phyloP scores from a whole-genome alignment of 2,888 invertebrate species.

The Zootermopsis nevadensis region DNA sequence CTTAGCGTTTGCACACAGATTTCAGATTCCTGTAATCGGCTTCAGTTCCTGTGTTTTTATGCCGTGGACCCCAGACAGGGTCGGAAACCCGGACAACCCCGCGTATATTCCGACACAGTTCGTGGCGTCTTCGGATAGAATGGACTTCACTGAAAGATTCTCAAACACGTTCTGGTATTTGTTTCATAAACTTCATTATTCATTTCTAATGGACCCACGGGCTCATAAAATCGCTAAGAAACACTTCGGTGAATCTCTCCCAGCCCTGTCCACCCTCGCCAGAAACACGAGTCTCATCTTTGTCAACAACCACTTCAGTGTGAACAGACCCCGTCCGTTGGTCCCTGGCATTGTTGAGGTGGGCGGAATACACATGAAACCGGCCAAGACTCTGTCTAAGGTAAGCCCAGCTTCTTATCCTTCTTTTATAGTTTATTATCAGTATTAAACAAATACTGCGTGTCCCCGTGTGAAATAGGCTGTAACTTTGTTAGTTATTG shows the following conservation, averaged over 20 bases:
- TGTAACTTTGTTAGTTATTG: no score
- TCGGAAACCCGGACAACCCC: slow-evolving; percentile 55
- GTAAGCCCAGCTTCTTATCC: slow-evolving; percentile 44
- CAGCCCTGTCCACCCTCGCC: slow-evolving; percentile 64
- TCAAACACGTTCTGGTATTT: slow-evolving; percentile 53
- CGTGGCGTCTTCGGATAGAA: slow-evolving; percentile 55
- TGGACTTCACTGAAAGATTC: slow-evolving; percentile 56
- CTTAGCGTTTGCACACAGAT: slow-evolving; percentile 55
- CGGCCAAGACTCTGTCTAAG: slow-evolving; percentile 54
- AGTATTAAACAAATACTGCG: no score
- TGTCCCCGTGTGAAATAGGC: no score
- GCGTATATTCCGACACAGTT: slow-evolving; percentile 56
- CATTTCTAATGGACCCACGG: slow-evolving; percentile 48
- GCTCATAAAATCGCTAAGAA: slow-evolving; percentile 65
- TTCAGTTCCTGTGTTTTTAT: slow-evolving; percentile 50
- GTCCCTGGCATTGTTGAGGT: slow-evolving; percentile 72
- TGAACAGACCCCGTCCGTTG: slow-evolving; percentile 66
- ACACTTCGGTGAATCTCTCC: slow-evolving; percentile 65
- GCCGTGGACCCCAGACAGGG: slow-evolving; percentile 51
- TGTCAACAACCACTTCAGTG: slow-evolving; percentile 65
- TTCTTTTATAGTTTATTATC: no score
- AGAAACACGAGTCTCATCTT: slow-evolving; percentile 64
- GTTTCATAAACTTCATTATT: background rate
- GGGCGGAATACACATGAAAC: slow-evolving; percentile 69
- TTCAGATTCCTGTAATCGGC: slow-evolving; percentile 53